A percentile compares a stretch with the other conserved stretches of the same genome.
Evolutionary conservation across 1,140 invertebrate genomes (phyloP).

Genomic region (Brachionus rotundiformis): DNA sequence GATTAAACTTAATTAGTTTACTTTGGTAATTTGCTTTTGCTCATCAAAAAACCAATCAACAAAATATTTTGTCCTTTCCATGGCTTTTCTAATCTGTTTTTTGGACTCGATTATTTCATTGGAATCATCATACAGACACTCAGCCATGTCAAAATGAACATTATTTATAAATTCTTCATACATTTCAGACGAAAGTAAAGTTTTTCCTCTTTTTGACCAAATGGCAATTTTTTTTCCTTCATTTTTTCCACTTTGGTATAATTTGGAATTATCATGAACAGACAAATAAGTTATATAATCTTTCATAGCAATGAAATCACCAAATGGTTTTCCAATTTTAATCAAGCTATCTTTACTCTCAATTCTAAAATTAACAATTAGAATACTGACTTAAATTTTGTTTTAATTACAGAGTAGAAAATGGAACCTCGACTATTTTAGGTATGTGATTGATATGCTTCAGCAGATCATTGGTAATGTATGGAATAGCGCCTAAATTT

Average conservation of each 20-base stretch:
- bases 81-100: constrained; percentile 26
- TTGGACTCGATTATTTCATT: constrained; percentile 3
- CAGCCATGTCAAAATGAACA: constrained; percentile 35
- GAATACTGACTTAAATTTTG: not conserved
- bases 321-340: constrained; percentile 10
- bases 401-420: constrained; percentile 21
- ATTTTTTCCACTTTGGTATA: not conserved
- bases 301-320: constrained; percentile 13
- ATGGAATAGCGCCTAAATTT: constrained; percentile 41
- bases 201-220: constrained; percentile 49
- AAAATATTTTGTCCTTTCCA: constrained; percentile 43
- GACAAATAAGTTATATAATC: constrained; percentile 27
- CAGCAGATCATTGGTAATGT: constrained; percentile 39
- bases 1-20: no score
- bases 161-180: constrained; percentile 29
- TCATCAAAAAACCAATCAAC: constrained; percentile 40
- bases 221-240: constrained; percentile 44
- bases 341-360: constrained; percentile 41
- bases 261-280: constrained; percentile 43
- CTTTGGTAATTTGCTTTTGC: not conserved
- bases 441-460: not conserved
- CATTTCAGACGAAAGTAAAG: not conserved
- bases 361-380: not conserved
- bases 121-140: constrained; percentile 31
- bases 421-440: constrained; percentile 10